Evolutionary conservation across 2,797 vertebrate genomes (phyloP).

Genomic region (Characodon lateralis): DNA sequence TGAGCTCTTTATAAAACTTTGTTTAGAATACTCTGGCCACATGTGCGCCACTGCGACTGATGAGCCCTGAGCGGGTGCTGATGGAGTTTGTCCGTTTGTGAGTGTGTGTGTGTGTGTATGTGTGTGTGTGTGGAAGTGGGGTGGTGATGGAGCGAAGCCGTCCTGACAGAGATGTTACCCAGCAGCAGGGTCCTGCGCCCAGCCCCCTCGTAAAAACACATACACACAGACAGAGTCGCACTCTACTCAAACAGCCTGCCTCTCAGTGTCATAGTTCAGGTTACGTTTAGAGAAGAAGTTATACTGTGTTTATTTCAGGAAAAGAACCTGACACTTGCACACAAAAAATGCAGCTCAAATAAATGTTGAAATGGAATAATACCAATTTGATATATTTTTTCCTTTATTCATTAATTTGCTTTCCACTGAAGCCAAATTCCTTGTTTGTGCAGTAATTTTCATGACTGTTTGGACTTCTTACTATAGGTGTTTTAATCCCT

Average conservation of each 20-base stretch:
- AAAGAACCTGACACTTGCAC: conserved; percentile 56
- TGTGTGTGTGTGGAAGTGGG: conserved; percentile 48
- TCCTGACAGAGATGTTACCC: conserved; percentile 79
- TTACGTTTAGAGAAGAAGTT: conserved; percentile 66
- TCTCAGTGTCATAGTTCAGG: conserved; percentile 66
- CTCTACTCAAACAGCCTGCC: conserved; percentile 42
- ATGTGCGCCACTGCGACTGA: conserved; percentile 84
- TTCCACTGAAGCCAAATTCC: neutral
- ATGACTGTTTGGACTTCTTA: neutral
- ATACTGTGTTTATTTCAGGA: conserved; percentile 59
- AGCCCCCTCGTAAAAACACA: conserved; percentile 5
- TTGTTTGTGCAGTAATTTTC: neutral
- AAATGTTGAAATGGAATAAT: neutral
- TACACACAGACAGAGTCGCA: neutral
- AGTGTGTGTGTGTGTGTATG: conserved; percentile 42
- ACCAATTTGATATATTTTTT: neutral
- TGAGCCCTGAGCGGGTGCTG: conserved; percentile 78
- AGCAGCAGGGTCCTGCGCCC: conserved; percentile 58
- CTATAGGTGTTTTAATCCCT: neutral
- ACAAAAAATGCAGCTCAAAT: neutral
- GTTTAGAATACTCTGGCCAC: conserved; percentile 90
- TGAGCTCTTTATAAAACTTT: conserved; percentile 90
- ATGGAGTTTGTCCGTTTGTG: conserved; percentile 62
- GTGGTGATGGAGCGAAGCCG: conserved; percentile 73
- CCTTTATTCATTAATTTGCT: neutral